Percentiles rank a stretch among this genome's conserved stretches.
phyloP scores from a whole-genome alignment of 2,888 invertebrate species.

The Cataglyphis albicans region DNA sequence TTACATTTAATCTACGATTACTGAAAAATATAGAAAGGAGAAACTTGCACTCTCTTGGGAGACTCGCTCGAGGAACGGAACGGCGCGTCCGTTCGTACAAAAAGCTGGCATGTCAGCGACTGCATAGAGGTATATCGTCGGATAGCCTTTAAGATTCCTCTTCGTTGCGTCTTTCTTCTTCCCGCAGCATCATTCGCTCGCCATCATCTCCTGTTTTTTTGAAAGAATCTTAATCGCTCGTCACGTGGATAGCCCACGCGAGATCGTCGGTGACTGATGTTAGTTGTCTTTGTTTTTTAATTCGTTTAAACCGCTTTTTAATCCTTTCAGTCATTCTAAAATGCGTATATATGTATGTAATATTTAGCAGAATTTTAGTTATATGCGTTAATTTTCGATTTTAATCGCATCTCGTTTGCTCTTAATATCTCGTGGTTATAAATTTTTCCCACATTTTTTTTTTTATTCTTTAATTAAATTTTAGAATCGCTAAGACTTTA shows the following conservation, averaged over 20 bases:
- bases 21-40: slow-evolving; percentile 14
- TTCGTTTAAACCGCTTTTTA: not conserved
- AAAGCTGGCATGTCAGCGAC: slow-evolving; percentile 53
- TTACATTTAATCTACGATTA: not conserved
- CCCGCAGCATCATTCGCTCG: slow-evolving; percentile 46
- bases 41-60: slow-evolving; percentile 42
- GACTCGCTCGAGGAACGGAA: slow-evolving; percentile 38
- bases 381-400: not conserved
- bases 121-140: slow-evolving; percentile 51
- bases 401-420: not conserved
- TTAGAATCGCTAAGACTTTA: not conserved
- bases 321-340: not conserved
- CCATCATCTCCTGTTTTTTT: slow-evolving; percentile 55
- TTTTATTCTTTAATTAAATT: not conserved
- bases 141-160: slow-evolving; percentile 63
- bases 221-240: slow-evolving; percentile 58
- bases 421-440: not conserved
- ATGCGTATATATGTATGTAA: not conserved
- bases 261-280: slow-evolving; percentile 38
- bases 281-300: slow-evolving; percentile 7
- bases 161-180: slow-evolving; percentile 58
- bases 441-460: not conserved
- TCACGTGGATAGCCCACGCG: slow-evolving; percentile 27
- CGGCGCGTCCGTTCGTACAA: slow-evolving; percentile 40
- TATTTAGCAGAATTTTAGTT: not conserved